Evolutionary conservation across 2,888 invertebrate species (phyloP).

Genomic region (Neria commutata): DNA sequence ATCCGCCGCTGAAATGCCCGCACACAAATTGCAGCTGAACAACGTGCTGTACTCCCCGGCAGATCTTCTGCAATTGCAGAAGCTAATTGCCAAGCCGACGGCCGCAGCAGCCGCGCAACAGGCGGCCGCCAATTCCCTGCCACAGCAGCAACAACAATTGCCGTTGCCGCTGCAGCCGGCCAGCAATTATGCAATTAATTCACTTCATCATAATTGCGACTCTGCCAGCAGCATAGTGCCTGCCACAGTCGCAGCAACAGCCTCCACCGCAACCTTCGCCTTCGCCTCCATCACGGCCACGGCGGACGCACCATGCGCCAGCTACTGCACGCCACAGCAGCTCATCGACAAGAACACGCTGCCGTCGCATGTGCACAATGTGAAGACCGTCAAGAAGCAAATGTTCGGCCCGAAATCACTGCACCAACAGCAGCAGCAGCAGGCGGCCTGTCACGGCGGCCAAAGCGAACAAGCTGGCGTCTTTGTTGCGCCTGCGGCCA

Average conservation of each 20-base stretch:
- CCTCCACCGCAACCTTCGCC: not conserved
- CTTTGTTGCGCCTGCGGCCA: conserved; percentile 1
- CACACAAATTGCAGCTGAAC: no score
- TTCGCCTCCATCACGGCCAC: not conserved
- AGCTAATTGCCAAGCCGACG: conserved; percentile 34
- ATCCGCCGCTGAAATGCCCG: no score
- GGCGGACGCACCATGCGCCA: not conserved
- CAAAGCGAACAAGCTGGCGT: no score
- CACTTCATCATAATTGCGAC: conserved; percentile 24
- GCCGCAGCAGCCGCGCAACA: not conserved
- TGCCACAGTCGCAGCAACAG: not conserved
- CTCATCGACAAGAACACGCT: conserved; percentile 39
- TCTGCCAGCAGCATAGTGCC: conserved; percentile 11
- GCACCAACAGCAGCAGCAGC: conserved; percentile 9
- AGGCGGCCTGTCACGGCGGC: no score
- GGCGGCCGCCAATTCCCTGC: no score
- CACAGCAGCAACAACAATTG: conserved; percentile 13
- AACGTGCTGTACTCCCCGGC: conserved; percentile 28
- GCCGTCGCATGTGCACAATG: conserved; percentile 33
- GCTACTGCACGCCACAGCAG: not conserved
- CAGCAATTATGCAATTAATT: conserved; percentile 28
- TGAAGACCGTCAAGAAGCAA: conserved; percentile 45
- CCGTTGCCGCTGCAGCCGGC: conserved; percentile 9
- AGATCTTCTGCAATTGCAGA: conserved; percentile 32
- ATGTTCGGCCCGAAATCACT: conserved; percentile 38